Evolutionary conservation across 1,140 invertebrate genomes (phyloP), one percentile per base, ranked within the genome.

Genomic region (Drosophila bocqueti): DNA sequence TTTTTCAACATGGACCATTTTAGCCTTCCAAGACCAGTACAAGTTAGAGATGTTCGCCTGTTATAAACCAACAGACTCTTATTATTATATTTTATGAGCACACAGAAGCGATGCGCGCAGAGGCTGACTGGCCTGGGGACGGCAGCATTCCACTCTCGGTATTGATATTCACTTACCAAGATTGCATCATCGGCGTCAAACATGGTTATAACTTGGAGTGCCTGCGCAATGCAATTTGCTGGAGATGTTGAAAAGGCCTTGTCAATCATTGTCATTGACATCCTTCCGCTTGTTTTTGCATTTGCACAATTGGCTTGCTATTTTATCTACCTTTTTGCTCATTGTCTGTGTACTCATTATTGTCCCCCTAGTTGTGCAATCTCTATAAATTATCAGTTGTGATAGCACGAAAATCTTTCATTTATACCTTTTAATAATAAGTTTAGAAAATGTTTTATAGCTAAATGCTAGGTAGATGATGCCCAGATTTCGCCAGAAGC

Each of bases 101-200:
- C 55, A 18, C 38, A 34, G 21, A 46, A n/a, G 15, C 21, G 26
- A 43, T 64, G 38, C 31, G 24, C 43, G 26, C 16, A 47, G 55
- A 67, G 34, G 38, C 43, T 26, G 67, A n/a, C 34, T 42, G 26
- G 9, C 21, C 31, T 15, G 21, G 45, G 15, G 46, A 26, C 10
- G 29, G 29, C 38, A n/a, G 26, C 49, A 57, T 46, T 55, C 68
- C 34, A 43, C 26, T 71, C 38, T 60, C 38, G 13, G 21, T 61
- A 50, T 61, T 45, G 71, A 18, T 52, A 73, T 38, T 60, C 68
- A 73, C 54, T 61, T 73, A 61, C 45, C 46, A 26, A 73, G 55
- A 73, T 74, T 74, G 71, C 71, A 73, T 61, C 46, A 73, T 36
- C 66, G 36, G 61, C 38, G 26, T 47, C 61, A 52, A 69, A 69